Conservation (phyloP, 2,797 vertebrate species). For the Carapus acus region DNA sequence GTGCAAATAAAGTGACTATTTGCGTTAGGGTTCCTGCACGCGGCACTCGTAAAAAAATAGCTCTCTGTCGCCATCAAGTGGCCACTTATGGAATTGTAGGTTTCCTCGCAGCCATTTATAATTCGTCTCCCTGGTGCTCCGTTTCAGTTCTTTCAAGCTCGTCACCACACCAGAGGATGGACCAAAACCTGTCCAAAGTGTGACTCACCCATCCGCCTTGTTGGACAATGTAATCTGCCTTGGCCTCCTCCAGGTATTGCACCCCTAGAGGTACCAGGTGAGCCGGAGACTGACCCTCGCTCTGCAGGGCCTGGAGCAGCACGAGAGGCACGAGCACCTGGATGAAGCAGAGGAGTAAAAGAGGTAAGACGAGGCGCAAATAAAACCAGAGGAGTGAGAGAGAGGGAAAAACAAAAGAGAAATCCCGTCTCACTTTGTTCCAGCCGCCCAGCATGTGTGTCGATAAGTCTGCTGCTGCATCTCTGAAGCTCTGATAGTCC, state of each 20-base stretch:
- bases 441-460: constrained; percentile 79
- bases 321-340: constrained; percentile 88
- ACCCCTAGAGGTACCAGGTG: constrained; percentile 78
- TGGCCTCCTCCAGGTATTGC: constrained; percentile 80
- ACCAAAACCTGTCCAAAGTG: background rate
- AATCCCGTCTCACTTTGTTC: constrained; percentile 77
- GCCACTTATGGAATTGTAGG: constrained; percentile 7
- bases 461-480: constrained; percentile 69
- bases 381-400: background rate
- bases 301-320: constrained; percentile 79
- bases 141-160: background rate
- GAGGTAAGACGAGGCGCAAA: background rate
- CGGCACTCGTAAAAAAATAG: background rate
- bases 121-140: background rate
- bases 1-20: background rate
- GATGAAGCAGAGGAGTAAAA: background rate
- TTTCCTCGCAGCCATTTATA: background rate
- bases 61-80: constrained; percentile 51
- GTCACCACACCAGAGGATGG: background rate
- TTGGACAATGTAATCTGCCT: constrained; percentile 81
- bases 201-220: constrained; percentile 94
- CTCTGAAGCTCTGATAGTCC: constrained; percentile 80
- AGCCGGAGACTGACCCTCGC: constrained; percentile 72
- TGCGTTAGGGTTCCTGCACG: background rate
- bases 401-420: background rate